A percentile compares a stretch with the other conserved stretches of the same genome.
phyloP scores from a whole-genome alignment of 2,113 vertebrate species.

The Phasianus colchicus region DNA sequence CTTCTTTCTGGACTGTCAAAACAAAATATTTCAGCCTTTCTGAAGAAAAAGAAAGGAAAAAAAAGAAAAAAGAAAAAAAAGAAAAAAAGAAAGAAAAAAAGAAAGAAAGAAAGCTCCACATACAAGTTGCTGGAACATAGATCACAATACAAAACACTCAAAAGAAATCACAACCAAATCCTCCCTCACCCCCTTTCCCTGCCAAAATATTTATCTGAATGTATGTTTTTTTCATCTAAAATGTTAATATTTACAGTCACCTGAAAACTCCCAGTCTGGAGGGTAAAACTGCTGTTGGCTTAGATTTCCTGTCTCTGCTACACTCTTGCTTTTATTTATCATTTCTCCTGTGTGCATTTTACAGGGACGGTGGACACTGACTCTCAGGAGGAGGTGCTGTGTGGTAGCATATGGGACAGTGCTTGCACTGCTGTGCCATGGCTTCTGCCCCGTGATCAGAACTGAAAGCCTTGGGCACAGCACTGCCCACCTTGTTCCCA shows the following conservation, averaged over 20 bases:
- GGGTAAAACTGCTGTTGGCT: background rate
- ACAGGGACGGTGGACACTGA: accelerated
- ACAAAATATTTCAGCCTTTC: background rate
- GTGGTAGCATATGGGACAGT: background rate
- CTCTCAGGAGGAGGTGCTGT: background rate
- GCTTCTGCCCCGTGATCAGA: background rate
- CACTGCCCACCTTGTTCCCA: background rate
- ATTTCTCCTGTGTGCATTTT: background rate
- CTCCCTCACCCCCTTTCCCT: accelerated
- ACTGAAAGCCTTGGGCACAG: background rate
- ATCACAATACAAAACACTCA: background rate
- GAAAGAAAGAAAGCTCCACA: background rate
- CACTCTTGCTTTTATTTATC: background rate
- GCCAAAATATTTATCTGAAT: background rate
- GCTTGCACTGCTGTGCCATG: background rate
- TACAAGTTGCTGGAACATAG: background rate
- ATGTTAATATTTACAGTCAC: background rate
- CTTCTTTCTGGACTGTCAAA: background rate
- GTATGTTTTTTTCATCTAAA: background rate
- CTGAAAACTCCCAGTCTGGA: background rate
- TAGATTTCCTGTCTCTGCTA: background rate
- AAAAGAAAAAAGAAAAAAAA: background rate
- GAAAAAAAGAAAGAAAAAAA: background rate
- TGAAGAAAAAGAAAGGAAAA: background rate
- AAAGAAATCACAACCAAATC: background rate